Base-by-base conservation (phyloP, 2,888 invertebrate species). In the Meteorus colon region DNA sequence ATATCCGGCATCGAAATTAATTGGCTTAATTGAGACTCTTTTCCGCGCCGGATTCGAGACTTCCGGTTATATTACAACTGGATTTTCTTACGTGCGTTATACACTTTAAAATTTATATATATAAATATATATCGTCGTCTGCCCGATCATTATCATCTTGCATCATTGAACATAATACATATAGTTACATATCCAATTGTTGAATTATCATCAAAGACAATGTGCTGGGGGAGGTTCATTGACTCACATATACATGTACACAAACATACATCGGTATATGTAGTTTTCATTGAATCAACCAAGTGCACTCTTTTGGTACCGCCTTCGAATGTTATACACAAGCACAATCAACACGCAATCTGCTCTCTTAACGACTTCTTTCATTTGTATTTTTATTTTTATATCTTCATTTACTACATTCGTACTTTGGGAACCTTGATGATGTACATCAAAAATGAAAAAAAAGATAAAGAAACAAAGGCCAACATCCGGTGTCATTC, bases 11-110 rank as follows among this genome's bases (percentile, higher is more conserved):
- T 79, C 77, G 74, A 78, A 67, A 81, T 81, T 80, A 80, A 79
- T 81, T 77, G 74, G 77, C 77, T 77, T 80, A 81, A 80, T 81
- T 79, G 81, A 77, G 76, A 79, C 69, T 78, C 76, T 80, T 78
- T 79, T 79, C 79, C 80, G 77, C 75, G 78, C 77, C 77, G 79
- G 81, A 80, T 77, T 81, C 78, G 79, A 81, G 77, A 78, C 80
- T 77, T 81, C 79, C 81, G 77, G 81, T 14, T 73, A 62, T 67
- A 65, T 45, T 73, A 73, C 55, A 73, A 74, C 69, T 73, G 62
- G 65, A 55, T 55, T 55, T 55, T 78, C 78, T 73, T 69, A 70
- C 67, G 66, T 73, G 71, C 62, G 16, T 48, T 63, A 24, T 27
- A n/a, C n/a, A 19, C 55, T 24, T 1, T 48, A n/a, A 63, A 41